Evolutionary conservation across 1,140 invertebrate species (phyloP), one percentile per base, ranked within the genome.

Genomic region (Musca vetustissima): DNA sequence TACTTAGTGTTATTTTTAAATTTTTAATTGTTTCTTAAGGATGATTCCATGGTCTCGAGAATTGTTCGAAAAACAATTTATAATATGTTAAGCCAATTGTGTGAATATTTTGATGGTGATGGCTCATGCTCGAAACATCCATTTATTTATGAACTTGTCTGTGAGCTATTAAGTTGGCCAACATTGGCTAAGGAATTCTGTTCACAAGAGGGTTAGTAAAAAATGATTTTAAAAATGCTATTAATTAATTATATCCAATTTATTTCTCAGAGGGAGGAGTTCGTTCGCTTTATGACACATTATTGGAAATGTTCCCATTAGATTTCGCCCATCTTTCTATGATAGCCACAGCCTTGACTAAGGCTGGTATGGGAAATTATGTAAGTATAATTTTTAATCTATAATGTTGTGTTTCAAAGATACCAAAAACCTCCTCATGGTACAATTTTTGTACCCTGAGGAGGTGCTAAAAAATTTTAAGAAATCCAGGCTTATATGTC

Each of bases 91-190:
- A 84, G 84, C 14, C 81, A 87, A 13, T 64, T 90, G 15, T 90
- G 89, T 67, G 84, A 87, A n/a, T 88, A 88, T 55, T 87, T 91
- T 36, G 89, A 90, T 69, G 86, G 86, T 6, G 88, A 89, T 24
- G 85, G 86, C 6, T 87, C 86, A 17, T 77, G 89, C 13, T 85
- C 86, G 32, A 79, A 83, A 17, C 86, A 90, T 55, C 80, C 85
- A 13, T 85, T 85, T 8, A 83, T 89, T 4, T 89, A 89, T 74
- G 84, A 87, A 47, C 78, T 89, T 1, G 84, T 88, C 64, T 83
- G 86, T 24, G 85, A 89, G 36, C 79, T 87, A 1, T 70, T 91
- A 0, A 84, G 84, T 15, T 86, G 85, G 69, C 83, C 85, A 1
- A 83, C 85, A 43, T 82, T 88, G 21, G 87, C 88, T 4, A 79